phyloP scores from a whole-genome alignment of 2,888 invertebrate genomes.

The Drosophila nr. perissopoda region DNA sequence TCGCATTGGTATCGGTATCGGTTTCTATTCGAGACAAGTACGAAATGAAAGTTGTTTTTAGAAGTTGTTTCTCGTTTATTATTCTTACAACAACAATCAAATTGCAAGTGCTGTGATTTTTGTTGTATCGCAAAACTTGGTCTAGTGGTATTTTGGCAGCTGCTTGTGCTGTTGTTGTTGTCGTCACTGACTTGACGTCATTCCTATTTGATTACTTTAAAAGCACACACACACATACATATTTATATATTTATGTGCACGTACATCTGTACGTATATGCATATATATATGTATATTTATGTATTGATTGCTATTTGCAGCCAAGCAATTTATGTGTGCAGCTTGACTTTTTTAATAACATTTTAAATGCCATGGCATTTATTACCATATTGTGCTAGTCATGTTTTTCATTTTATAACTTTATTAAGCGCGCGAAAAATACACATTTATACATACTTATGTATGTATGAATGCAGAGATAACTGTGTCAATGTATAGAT shows the following conservation, averaged over 20 bases:
- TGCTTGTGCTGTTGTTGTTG: slow-evolving; percentile 31
- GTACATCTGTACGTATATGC: neutral
- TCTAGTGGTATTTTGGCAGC: slow-evolving; percentile 65
- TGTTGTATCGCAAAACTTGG: slow-evolving; percentile 60
- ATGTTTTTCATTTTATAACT: slow-evolving; percentile 69
- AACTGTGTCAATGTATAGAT: slow-evolving; percentile 68
- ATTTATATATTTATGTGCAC: slow-evolving; percentile 21
- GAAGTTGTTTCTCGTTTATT: slow-evolving; percentile 75
- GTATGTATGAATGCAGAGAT: slow-evolving; percentile 26
- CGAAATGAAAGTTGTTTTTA: slow-evolving; percentile 78
- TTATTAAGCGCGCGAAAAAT: slow-evolving; percentile 65
- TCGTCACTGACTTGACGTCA: slow-evolving; percentile 65
- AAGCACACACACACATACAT: slow-evolving; percentile 7
- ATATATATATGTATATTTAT: slow-evolving; percentile 29
- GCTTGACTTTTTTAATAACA: slow-evolving; percentile 71
- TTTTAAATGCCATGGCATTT: slow-evolving; percentile 80
- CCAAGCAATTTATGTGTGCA: slow-evolving; percentile 71
- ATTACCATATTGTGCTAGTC: slow-evolving; percentile 74
- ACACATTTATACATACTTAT: slow-evolving; percentile 24
- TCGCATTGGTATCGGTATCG: slow-evolving; percentile 16
- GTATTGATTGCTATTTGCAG: slow-evolving; percentile 59
- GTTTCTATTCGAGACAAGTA: slow-evolving; percentile 50
- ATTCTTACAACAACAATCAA: slow-evolving; percentile 65
- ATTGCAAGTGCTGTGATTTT: slow-evolving; percentile 62
- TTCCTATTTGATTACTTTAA: slow-evolving; percentile 33